Base-by-base conservation (phyloP, 2,888 invertebrate genomes). In the Epinotia ramella region DNA sequence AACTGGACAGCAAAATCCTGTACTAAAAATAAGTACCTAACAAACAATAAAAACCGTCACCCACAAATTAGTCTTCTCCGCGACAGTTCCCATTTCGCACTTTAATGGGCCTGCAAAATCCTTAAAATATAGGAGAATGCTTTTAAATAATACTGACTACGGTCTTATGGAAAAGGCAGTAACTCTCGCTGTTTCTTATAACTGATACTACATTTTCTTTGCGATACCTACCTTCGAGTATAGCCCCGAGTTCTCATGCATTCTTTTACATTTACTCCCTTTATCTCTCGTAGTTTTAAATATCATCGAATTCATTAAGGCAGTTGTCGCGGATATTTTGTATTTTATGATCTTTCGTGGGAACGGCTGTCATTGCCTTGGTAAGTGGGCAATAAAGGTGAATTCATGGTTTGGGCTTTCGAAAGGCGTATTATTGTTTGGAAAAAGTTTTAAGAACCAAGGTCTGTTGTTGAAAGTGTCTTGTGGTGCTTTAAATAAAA, bases 21-120 rank as follows among this genome's bases (percentile, higher is more conserved):
- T 84, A 86, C 84, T 73, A 72, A 76, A 77, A 79, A 84, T 82
- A 84, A 83, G 79, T 82, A n/a, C n/a, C n/a, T n/a, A 78, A 76
- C 78, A 80, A 76, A 84, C 81, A 63, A 63, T 88, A 86, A 87
- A 84, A 80, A 74, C 67, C 76, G 77, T 75, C 73, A 79, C 80
- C 59, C 86, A 85, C 88, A 88, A 86, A 88, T 87, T 87, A 87
- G 86, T 81, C 81, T 78, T 79, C 80, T 78, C 78, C 82, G 79
- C 79, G 82, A 76, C 77, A 81, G 79, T 86, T 81, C 80, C 81
- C 82, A 82, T 84, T 85, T 44, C n/a, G 63, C 63, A 84, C 84
- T 84, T 86, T 86, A 83, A 85, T 83, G 82, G 80, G 74, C 65
- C 69, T 62, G 77, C 78, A 78, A 77, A 80, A 83, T 80, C 81